Evolutionary conservation across 2,113 vertebrate species (phyloP).

Genomic region (Eulemur rufifrons): DNA sequence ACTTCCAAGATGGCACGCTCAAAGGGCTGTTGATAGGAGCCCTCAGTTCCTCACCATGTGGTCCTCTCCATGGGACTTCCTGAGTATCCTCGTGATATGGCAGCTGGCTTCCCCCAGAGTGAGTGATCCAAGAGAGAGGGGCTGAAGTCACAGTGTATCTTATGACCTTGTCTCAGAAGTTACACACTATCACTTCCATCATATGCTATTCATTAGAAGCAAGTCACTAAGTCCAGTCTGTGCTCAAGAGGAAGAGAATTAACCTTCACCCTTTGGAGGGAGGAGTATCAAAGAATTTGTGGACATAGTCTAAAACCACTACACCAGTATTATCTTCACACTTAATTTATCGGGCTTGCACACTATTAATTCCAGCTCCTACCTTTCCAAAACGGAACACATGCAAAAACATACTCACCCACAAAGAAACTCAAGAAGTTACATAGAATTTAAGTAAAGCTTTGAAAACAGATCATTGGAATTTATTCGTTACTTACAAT

Average conservation of each 20-base stretch:
- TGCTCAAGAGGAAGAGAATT: constrained; percentile 10
- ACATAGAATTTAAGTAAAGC: constrained; percentile 35
- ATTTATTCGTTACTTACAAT: not conserved
- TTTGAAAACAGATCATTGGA: not conserved
- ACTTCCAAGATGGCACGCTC: not conserved
- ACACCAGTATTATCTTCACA: not conserved
- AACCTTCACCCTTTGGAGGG: not conserved
- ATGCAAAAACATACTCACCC: not conserved
- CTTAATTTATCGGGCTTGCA: not conserved
- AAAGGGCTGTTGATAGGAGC: not conserved
- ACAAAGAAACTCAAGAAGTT: not conserved
- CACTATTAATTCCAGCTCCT: not conserved
- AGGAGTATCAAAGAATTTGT: not conserved
- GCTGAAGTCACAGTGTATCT: not conserved
- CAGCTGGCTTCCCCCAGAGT: not conserved
- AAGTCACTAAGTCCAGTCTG: not conserved
- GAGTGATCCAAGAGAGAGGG: not conserved
- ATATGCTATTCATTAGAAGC: not conserved
- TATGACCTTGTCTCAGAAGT: constrained; percentile 6
- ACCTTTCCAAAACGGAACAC: not conserved
- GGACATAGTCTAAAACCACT: not conserved
- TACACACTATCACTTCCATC: not conserved
- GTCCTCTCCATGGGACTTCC: not conserved
- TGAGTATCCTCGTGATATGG: not conserved
- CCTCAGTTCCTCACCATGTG: not conserved